Base-by-base conservation (phyloP, 2,113 vertebrate genomes). In the Acrocephalus arundinaceus region DNA sequence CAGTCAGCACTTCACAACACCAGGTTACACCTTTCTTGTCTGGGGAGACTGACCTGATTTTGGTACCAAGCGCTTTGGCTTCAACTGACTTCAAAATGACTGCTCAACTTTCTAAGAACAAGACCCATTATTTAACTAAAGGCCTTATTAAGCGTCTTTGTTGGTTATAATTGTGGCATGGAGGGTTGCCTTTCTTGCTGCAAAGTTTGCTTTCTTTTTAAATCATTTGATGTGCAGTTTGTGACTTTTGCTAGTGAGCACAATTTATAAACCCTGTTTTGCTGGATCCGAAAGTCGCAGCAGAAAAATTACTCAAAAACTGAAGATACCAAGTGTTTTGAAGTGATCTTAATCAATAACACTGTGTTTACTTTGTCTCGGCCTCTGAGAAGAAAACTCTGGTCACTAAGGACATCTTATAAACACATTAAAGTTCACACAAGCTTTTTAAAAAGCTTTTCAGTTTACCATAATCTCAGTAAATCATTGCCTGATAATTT, bases 301-400 rank as follows among this genome's bases (percentile, higher is more conserved):
- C 37, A 87, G 54, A 96, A 81, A 84, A 88, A 81, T 25, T 4
- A 37, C 66, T 78, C 27, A n/a, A 75, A 92, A 87, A 25, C 58
- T 46, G 59, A 75, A 83, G 57, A 65, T 59, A 75, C 41, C 31
- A 51, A 88, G 39, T 84, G 74, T 96, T 96, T 94, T 97, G 80
- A 94, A 86, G 70, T 72, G 80, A 94, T 94, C 48, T 89, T 85
- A 84, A 95, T 96, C 92, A 95, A 85, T 93, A 96, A 84, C 4
- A 48, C 61, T 45, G 52, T 94, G 85, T 96, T 96, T 95, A 94
- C 95, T 92, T 92, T 94, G 70, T 76, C 88, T 85, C 27, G 27
- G 90, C 77, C 80, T 75, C 73, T 39, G 58, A 93, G 62, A 87
- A 87, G 65, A 9, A 4, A 86, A 90, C 58, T 85, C 80, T 31